Evolutionary conservation across 2,888 invertebrate genomes (phyloP).

Genomic region (Furcula furcula): DNA sequence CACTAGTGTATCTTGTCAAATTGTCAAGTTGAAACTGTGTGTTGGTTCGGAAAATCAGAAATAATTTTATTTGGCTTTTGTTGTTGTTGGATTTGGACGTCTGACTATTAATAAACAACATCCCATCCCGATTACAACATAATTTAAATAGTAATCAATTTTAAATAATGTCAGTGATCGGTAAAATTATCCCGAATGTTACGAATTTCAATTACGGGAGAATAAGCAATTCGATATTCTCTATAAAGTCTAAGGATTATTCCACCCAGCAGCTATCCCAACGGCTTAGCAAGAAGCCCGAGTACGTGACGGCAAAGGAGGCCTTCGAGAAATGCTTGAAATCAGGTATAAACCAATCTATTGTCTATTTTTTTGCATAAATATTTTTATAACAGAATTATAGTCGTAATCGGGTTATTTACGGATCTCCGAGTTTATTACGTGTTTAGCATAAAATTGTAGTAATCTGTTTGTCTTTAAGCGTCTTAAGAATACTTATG

Average conservation of each 20-base stretch:
- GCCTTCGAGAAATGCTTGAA: constrained; percentile 88
- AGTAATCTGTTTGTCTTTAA: neutral
- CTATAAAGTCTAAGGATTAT: constrained; percentile 75
- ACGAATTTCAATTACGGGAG: constrained; percentile 57
- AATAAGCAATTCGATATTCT: constrained; percentile 53
- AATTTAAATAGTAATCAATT: neutral
- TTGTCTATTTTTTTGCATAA: neutral
- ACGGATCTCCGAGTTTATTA: neutral
- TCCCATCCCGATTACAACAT: neutral
- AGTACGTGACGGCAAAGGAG: constrained; percentile 87
- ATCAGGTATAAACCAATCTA: constrained; percentile 86
- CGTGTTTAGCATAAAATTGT: neutral
- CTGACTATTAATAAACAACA: constrained; percentile 1
- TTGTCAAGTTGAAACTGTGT: no score
- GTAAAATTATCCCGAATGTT: constrained; percentile 61
- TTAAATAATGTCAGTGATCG: constrained; percentile 59
- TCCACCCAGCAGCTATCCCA: constrained; percentile 91
- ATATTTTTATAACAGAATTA: neutral
- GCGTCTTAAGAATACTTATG: no score
- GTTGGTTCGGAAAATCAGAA: neutral
- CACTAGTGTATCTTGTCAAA: no score
- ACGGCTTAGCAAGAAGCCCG: constrained; percentile 88
- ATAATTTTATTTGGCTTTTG: neutral
- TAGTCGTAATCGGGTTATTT: neutral
- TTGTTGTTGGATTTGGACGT: neutral